These are phyloP conservation scores for Triplophysa bombifrons DNA, from an alignment of 2,797 vertebrate species.

Conservation along the genomic window DNA sequence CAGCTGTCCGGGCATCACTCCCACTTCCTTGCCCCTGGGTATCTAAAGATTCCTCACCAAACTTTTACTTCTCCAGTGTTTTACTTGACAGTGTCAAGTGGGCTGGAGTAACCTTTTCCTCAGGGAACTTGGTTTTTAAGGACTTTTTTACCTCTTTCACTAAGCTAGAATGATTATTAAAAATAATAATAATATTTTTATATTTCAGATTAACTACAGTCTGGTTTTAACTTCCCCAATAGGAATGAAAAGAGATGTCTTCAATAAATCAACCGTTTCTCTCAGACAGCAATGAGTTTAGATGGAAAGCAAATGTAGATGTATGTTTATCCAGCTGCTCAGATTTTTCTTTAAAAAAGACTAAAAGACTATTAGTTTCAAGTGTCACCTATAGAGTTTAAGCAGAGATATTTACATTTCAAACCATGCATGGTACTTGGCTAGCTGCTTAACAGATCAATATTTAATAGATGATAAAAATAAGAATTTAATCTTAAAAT, in stretches of 20 bases:
- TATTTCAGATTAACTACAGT: not conserved
- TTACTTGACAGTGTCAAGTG: slow-evolving; percentile 7
- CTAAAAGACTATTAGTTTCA: not conserved
- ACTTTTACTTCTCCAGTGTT: not conserved
- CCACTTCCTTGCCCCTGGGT: not conserved
- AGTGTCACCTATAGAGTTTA: not conserved
- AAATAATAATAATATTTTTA: too few species aligned
- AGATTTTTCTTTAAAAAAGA: not conserved
- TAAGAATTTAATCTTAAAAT: too few species aligned
- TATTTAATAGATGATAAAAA: too few species aligned
- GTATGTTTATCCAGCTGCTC: not conserved
- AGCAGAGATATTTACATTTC: not conserved
- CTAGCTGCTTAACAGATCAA: too few species aligned
- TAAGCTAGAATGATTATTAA: not conserved
- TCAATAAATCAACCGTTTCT: not conserved
- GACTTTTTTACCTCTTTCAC: slow-evolving; percentile 2
- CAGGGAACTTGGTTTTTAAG: slow-evolving; percentile 1
- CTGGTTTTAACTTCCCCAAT: not conserved
- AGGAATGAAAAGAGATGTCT: not conserved
- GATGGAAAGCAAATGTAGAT: not conserved
- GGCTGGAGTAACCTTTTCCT: slow-evolving; percentile 10
- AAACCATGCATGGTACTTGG: not conserved
- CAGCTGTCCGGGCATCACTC: slow-evolving; percentile 34
- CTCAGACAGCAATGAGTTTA: not conserved
- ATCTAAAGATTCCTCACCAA: slow-evolving; percentile 18